phyloP scores from a whole-genome alignment of 2,888 invertebrate species.

The Macrophya annulata region DNA sequence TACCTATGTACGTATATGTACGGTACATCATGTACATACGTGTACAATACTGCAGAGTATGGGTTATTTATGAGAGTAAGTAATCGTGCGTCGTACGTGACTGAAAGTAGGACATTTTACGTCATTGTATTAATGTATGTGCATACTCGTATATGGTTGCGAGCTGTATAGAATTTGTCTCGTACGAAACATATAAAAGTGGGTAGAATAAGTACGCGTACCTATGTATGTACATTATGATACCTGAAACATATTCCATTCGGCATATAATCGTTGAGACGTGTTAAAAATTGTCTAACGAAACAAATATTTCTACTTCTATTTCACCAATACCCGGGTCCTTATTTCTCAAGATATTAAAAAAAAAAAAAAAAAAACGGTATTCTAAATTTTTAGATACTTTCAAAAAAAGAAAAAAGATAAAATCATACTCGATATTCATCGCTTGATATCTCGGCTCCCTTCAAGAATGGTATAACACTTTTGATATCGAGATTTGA shows the following conservation, averaged over 20 bases:
- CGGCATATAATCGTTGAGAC: neutral
- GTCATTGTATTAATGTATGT: constrained; percentile 44
- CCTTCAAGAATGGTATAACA: neutral
- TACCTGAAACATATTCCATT: neutral
- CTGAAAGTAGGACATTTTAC: constrained; percentile 44
- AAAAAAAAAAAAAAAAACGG: neutral
- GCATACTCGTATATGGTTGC: neutral
- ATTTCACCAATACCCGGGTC: neutral
- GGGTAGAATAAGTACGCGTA: neutral
- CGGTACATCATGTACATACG: neutral
- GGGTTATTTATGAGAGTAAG: constrained; percentile 32
- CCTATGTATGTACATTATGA: neutral
- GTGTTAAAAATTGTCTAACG: neutral
- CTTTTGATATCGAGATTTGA: neutral
- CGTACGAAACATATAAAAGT: neutral
- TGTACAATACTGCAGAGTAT: too few species aligned
- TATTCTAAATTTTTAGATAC: neutral
- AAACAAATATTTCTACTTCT: too few species aligned
- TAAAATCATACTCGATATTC: neutral
- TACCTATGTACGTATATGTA: neutral
- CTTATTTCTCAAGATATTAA: neutral
- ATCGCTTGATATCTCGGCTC: neutral
- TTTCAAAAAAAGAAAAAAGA: neutral
- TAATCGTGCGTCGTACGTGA: constrained; percentile 33
- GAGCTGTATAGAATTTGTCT: constrained; percentile 18